These are phyloP conservation scores for Gallinago paraguaiae DNA, from an alignment of 2,113 vertebrate genomes.

Conservation along the genomic window DNA sequence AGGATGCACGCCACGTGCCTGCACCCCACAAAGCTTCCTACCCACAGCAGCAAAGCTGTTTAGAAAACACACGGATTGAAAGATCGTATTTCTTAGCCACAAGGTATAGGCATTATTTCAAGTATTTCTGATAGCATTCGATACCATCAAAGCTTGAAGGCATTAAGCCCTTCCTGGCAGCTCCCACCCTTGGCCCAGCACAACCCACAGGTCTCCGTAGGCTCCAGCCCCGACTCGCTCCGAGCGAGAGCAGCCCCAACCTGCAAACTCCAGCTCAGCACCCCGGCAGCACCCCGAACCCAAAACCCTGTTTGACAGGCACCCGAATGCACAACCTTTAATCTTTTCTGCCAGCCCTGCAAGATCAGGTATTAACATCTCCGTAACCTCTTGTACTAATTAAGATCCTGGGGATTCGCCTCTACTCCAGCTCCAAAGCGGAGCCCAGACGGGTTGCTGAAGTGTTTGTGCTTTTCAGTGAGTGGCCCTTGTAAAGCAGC, in stretches of 20 bases:
- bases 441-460: not conserved
- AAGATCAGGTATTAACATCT: conserved; percentile 31
- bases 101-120: not conserved
- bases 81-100: not conserved
- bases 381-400: conserved; percentile 20
- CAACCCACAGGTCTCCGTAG: fast-evolving
- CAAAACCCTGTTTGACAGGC: not conserved
- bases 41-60: not conserved
- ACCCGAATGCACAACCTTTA: not conserved
- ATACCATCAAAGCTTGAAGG: not conserved
- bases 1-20: fast-evolving
- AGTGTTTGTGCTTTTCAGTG: not conserved
- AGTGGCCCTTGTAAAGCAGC: conserved; percentile 8
- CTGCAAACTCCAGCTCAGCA: not conserved
- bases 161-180: not conserved
- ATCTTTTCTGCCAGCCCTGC: conserved; percentile 9
- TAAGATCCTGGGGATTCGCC: not conserved
- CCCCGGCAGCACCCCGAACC: not conserved
- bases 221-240: not conserved
- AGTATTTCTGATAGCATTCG: not conserved
- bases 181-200: not conserved
- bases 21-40: not conserved
- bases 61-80: not conserved
- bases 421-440: not conserved
- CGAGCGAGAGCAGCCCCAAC: fast-evolving